Evolutionary conservation across 1,140 invertebrate species (phyloP), one percentile per base, ranked within the genome.

Genomic region (Bombyx mandarina): DNA sequence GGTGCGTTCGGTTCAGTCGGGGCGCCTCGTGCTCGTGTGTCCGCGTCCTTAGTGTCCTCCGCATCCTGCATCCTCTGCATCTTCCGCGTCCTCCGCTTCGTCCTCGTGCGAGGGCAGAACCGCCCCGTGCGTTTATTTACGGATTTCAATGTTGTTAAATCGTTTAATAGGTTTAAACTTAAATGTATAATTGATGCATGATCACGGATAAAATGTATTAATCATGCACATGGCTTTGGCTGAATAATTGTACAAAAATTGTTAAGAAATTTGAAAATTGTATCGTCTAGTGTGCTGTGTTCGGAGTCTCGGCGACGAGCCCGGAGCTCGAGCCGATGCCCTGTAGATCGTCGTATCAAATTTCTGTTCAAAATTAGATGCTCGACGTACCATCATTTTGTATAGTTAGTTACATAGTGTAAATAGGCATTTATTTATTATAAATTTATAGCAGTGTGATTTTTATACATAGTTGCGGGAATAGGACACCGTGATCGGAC

Each of bases 351-450:
- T 78, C 79, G 72, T 80, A 75, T 75, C 66, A 74, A 73, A 68
- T 77, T 78, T 77, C 75, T 56, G 71, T 83, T 81, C 75, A 71
- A 22, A 56, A 78, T 73, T 86, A 86, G 83, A 76, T 73, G 83
- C 81, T 84, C 75, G 71, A 82, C 77, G 79, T 82, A 81, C 79
- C 82, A 83, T 82, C 80, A 80, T 87, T 87, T 85, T 87, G 82
- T 87, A 87, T 87, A 87, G 82, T 35, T 35, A 35, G 26, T 80
- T 82, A 83, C 77, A 85, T 86, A 87, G 84, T 85, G 82, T 87
- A 85, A 84, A 87, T 87, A 87, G 84, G 84, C 84, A 87, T 87
- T 87, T 87, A 87, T 87, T 87, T 87, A 87, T 87, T 87, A 85
- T 85, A 85, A 87, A 87, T 82, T 82, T 77, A 82, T 83, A 81